Evolutionary conservation across 92 coral and sea anemone genomes (phyloP), one percentile per base, ranked within the genome.

Genomic region (Montipora capitata): DNA sequence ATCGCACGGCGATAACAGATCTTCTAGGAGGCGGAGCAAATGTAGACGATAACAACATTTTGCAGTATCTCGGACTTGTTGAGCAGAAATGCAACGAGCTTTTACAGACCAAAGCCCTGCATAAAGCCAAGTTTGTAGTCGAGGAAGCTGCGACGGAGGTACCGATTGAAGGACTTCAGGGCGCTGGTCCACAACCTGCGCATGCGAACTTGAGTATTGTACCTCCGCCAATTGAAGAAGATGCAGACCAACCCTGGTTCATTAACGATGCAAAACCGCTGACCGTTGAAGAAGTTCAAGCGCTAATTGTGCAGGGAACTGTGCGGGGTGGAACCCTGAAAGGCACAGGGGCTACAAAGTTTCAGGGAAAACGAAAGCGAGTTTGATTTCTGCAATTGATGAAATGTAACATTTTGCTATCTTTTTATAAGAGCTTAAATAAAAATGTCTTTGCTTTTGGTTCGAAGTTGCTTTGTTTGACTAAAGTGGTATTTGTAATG

Each of bases 71-170:
- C 51, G 99, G 99, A 9, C 94, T 98, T 68, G 72, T 97, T 7
- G 99, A 97, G 90, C 99, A 97, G 82, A 96, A 95, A 67, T 94
- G 98, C 79, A 97, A 97, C 65, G 94, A 94, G 69, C 78, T 94
- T 11, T 89, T 98, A 15, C 98, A 94, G 77, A 79, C 90, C 15
- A 79, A 89, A 57, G 95, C 98, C 9, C 68, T 96, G 12, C 85
- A 89, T 40, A 92, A 88, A 74, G 77, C 94, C 42, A 98, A 98
- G 69, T 68, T 69, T 18, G 78, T 88, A n/a, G 88, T 81, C 45
- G 93, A 87, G 7, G 91, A 85, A 56, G 79, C 86, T 27, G 35
- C 2, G 27, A 81, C 78, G 61, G 94, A 94, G 56, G 91, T 52
- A 7, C 51, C 64, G 15, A 84, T 84, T 9, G 94, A 96, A 15